These are phyloP conservation scores for Laothoe populi DNA, from an alignment of 2,888 invertebrate genomes.

Conservation along the genomic window DNA sequence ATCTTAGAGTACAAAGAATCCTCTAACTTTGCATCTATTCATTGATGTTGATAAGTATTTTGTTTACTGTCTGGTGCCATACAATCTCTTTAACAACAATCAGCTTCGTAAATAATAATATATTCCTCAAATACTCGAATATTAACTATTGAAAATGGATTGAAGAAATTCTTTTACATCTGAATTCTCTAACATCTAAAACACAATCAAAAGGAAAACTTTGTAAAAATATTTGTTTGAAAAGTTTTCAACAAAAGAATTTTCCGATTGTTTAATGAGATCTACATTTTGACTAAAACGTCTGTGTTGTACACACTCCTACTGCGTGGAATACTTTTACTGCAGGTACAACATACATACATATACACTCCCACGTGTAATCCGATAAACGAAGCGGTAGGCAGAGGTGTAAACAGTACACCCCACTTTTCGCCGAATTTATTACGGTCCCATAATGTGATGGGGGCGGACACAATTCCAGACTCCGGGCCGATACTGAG, in stretches of 20 bases:
- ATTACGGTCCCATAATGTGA: no score
- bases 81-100: not conserved
- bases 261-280: not conserved
- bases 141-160: slow-evolving; percentile 11
- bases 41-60: no score
- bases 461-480: no score
- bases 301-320: not conserved
- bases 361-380: no score
- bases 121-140: not conserved
- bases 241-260: slow-evolving; percentile 12
- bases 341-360: not conserved
- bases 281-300: not conserved
- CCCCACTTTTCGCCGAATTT: no score
- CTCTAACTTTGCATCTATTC: no score
- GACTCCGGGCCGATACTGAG: no score
- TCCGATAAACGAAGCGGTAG: no score
- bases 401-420: no score
- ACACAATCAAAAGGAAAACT: slow-evolving; percentile 15
- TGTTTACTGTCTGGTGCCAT: no score
- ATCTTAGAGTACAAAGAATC: no score
- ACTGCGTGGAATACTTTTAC: not conserved
- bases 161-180: not conserved
- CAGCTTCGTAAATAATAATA: not conserved
- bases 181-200: not conserved
- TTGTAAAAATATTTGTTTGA: slow-evolving; percentile 5